Evolutionary conservation across 2,797 vertebrate genomes (phyloP).

Genomic region (Pelobates cultripes): DNA sequence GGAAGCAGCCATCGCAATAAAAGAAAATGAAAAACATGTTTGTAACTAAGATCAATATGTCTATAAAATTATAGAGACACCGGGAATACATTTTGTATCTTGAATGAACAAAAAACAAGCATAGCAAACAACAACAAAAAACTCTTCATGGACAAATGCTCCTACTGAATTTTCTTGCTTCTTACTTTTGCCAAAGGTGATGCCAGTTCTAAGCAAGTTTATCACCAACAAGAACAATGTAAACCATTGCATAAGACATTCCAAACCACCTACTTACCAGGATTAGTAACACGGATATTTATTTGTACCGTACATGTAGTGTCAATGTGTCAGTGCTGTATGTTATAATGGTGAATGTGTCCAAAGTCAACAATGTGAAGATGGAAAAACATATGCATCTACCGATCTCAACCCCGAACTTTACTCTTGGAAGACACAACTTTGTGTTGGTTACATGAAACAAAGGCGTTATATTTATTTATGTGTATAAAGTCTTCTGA

Average conservation of each 20-base stretch:
- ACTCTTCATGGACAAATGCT: conserved; percentile 60
- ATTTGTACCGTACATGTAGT: conserved; percentile 73
- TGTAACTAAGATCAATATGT: conserved; percentile 35
- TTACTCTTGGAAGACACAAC: conserved; percentile 15
- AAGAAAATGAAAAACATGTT: conserved; percentile 51
- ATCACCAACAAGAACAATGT: conserved; percentile 62
- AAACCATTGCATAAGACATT: conserved; percentile 59
- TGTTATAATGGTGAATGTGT: conserved; percentile 66
- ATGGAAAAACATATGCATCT: conserved; percentile 17
- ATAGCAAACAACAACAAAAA: no score
- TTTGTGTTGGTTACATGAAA: conserved; percentile 21
- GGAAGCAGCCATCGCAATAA: conserved; percentile 35
- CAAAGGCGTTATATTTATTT: conserved; percentile 13
- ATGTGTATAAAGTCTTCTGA: conserved; percentile 24
- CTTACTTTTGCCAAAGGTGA: conserved; percentile 64
- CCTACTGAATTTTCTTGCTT: conserved; percentile 61
- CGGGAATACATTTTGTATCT: conserved; percentile 61
- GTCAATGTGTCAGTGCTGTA: conserved; percentile 62
- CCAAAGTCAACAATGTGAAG: conserved; percentile 50
- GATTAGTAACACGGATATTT: conserved; percentile 67
- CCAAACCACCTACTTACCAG: conserved; percentile 62
- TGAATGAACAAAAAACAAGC: conserved; percentile 32
- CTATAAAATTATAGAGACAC: conserved; percentile 29
- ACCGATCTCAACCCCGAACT: conserved; percentile 8
- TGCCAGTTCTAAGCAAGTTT: conserved; percentile 62